Base-by-base conservation (phyloP, 2,888 invertebrate genomes). In the Sturmia bella region DNA sequence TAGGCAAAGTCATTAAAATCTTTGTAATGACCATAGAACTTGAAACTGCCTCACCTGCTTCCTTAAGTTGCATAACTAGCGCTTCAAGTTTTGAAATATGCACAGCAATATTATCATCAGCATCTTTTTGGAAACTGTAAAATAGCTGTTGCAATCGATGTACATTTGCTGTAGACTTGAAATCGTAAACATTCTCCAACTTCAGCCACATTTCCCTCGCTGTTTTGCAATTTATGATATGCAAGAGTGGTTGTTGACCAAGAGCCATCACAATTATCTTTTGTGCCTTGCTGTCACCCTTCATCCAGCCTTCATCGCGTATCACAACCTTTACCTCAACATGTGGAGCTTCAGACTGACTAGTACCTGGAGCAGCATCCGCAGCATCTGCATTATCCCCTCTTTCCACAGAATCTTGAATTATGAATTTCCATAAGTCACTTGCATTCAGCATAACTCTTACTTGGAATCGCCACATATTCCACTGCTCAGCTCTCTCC, bases 121-220 rank as follows among this genome's bases (percentile, higher is more conserved):
- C 56, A 48, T 84, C 78, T 48, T 73, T 83, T 56, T 69, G 45
- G 50, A 78, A 82, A 39, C 68, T 73, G 56, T 84, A 84, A 64
- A 86, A 85, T 69, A 74, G 63, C 56, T n/a, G n/a, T n/a, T n/a
- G 64, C 43, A n/a, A 74, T 66, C 0, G 69, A 76, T 59, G 78
- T 74, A 64, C 52, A 68, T 59, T 27, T 82, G 78, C 11, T 74
- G 45, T 74, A 82, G 78, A 21, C 78, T 82, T 2, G 52, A 52
- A 0, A 74, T 74, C 50, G 19, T 78, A 82, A 75, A 70, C 77
- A 80, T 27, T 80, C 80, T 76, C 76, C 75, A 13, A 80, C 73
- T 9, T 74, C 72, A 48, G 61, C 63, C 24, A 70, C 61, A 27
- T 69, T 77, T 11, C 63, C 69, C 21, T 54, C 54, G 3, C 56